Conservation (phyloP, 1,140 invertebrate genomes). For the Magallana ariakensis region DNA sequence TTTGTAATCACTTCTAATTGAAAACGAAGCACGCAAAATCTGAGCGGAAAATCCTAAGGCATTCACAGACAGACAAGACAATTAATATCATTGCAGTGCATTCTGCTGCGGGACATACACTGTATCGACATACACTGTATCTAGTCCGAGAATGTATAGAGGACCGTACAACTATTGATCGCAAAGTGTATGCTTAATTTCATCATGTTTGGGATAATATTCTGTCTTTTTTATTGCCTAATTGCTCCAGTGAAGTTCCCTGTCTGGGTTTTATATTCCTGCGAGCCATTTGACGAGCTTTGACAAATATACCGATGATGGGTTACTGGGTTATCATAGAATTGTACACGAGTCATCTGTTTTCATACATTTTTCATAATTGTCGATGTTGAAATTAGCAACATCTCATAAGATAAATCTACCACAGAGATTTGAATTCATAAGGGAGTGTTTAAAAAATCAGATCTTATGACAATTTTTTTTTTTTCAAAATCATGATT, state of each 20-base stretch:
- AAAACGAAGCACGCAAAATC: constrained; percentile 21
- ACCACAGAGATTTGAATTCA: too few relatives aligned
- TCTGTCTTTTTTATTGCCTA: constrained; percentile 14
- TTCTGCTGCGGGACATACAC: not conserved
- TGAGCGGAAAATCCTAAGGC: constrained; percentile 13
- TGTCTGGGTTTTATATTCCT: not conserved
- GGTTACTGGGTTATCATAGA: not conserved
- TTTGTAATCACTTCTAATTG: not conserved
- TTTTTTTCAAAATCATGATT: too few relatives aligned
- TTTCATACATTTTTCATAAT: not conserved
- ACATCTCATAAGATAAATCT: too few relatives aligned
- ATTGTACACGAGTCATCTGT: not conserved
- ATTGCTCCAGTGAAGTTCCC: not conserved
- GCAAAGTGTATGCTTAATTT: constrained; percentile 32
- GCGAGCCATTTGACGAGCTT: not conserved
- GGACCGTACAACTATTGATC: constrained; percentile 4
- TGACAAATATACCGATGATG: not conserved
- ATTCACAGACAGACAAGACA: not conserved
- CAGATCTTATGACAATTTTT: too few relatives aligned
- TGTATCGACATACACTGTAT: too few relatives aligned
- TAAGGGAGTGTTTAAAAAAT: too few relatives aligned
- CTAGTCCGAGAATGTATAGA: not conserved
- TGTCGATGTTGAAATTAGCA: not conserved
- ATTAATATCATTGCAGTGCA: constrained; percentile 29
- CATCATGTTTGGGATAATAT: not conserved